Conservation (phyloP, 2,797 vertebrate species). For the Helarctos malayanus region DNA sequence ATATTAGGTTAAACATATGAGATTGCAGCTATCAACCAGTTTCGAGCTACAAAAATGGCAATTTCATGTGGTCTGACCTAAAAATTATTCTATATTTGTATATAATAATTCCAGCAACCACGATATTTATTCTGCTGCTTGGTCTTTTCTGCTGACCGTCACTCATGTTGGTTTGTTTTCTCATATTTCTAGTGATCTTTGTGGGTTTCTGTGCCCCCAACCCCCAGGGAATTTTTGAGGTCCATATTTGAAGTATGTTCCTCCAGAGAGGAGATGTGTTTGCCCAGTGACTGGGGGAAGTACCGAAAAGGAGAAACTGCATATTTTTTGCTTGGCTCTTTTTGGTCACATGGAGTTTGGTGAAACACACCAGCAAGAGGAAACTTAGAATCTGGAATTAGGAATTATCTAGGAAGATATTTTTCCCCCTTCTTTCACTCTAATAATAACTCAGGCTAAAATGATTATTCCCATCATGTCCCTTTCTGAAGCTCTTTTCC, state of each 20-base stretch:
- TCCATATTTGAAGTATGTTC: constrained; percentile 1
- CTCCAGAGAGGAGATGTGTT: neutral
- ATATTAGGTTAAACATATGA: neutral
- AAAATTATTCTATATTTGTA: neutral
- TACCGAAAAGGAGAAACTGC: neutral
- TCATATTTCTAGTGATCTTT: neutral
- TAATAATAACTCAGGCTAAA: neutral
- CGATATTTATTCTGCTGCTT: neutral
- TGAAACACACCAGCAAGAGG: neutral
- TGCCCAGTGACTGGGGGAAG: neutral
- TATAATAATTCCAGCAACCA: neutral
- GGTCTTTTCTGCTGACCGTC: neutral
- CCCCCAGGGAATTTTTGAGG: neutral
- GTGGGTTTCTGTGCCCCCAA: no score
- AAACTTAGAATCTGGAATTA: constrained; percentile 3
- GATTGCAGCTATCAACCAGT: neutral
- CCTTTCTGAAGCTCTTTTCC: neutral
- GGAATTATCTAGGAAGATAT: neutral
- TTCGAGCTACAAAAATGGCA: neutral
- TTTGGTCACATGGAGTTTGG: neutral
- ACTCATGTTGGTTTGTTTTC: neutral
- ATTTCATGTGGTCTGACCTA: neutral
- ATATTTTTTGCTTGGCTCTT: neutral
- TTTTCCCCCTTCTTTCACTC: neutral
- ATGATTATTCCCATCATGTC: neutral